Base-by-base conservation (phyloP, 2,797 vertebrate species). In the Ataeniobius toweri region DNA sequence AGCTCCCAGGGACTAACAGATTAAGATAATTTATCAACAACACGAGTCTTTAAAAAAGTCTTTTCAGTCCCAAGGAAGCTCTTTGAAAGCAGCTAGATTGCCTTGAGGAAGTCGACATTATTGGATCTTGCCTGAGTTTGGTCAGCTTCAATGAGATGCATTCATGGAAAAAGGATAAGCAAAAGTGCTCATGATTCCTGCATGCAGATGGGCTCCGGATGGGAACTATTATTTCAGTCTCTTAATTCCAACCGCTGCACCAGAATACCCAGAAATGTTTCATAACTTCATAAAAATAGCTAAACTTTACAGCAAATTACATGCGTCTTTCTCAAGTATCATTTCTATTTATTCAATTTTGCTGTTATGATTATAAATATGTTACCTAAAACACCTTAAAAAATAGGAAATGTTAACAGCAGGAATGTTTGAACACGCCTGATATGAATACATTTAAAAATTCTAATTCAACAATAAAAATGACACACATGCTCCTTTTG, bases 61-160 rank as follows among this genome's bases (percentile, higher is more conserved):
- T 72, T 85, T 83, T 91, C 84, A 90, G n/a, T 74, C 80, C 82
- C 78, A 85, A 88, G 85, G 61, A 86, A 77, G 85, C 28, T 72
- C 78, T 83, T 70, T 88, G 68, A 89, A 89, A 91, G 82, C 83
- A 65, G 86, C 81, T 71, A 26, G 16, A 65, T 80, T 46, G 89
- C 88, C 88, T 88, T 76, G 73, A 89, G 91, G 90, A 89, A 75
- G 76, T 76, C 28, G 76, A 85, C 85, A 88, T 90, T 89, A 83
- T 91, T 83, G 82, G 83, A 80, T 80, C 81, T 82, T 81, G 56
- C 79, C 71, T 77, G 82, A 84, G 85, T 84, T 80, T 74, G 73
- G 82, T 87, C 80, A 78, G 83, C 75, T 74, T 89, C 78, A 90
- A 73, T 81, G 83, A 84, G 77, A 86, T 2, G 39, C 78, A 85